Percentiles rank a stretch among this genome's conserved stretches.
Evolutionary conservation across 2,113 vertebrate genomes (phyloP).

Genomic region (Ramphastos sulfuratus): DNA sequence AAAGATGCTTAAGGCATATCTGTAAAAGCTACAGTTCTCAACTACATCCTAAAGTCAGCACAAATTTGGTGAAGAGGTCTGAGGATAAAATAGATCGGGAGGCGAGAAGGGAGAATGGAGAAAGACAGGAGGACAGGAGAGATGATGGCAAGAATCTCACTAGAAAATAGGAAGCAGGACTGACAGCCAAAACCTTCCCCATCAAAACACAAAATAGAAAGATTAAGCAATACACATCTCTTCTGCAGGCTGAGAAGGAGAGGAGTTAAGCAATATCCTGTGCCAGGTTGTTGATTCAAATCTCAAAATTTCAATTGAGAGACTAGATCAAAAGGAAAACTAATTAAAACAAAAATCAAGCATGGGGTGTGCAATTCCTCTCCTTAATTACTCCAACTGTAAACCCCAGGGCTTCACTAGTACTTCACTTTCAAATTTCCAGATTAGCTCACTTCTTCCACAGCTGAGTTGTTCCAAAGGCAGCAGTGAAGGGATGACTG

Average conservation of each 20-base stretch:
- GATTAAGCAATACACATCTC: background rate
- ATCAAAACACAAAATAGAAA: background rate
- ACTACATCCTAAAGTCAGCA: background rate
- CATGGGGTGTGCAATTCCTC: slow-evolving; percentile 48
- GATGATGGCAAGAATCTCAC: background rate
- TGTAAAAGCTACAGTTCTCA: background rate
- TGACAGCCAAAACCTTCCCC: background rate
- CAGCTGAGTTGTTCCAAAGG: slow-evolving; percentile 36
- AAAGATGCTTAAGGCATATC: background rate
- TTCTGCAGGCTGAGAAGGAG: background rate
- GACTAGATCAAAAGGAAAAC: slow-evolving; percentile 57
- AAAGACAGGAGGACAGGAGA: background rate
- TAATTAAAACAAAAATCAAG: slow-evolving; percentile 63
- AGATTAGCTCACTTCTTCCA: slow-evolving; percentile 65
- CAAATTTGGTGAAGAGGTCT: background rate
- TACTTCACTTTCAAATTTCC: slow-evolving; percentile 44
- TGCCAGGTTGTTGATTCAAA: slow-evolving; percentile 40
- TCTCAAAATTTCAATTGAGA: slow-evolving; percentile 44
- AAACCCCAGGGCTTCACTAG: slow-evolving; percentile 47
- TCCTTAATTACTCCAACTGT: slow-evolving; percentile 53
- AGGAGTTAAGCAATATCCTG: slow-evolving; percentile 35
- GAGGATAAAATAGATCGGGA: background rate
- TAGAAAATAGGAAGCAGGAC: background rate
- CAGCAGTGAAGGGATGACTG: background rate
- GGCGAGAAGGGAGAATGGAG: background rate